Conservation (phyloP, 2,888 invertebrate genomes). For the Caprella mutica region DNA sequence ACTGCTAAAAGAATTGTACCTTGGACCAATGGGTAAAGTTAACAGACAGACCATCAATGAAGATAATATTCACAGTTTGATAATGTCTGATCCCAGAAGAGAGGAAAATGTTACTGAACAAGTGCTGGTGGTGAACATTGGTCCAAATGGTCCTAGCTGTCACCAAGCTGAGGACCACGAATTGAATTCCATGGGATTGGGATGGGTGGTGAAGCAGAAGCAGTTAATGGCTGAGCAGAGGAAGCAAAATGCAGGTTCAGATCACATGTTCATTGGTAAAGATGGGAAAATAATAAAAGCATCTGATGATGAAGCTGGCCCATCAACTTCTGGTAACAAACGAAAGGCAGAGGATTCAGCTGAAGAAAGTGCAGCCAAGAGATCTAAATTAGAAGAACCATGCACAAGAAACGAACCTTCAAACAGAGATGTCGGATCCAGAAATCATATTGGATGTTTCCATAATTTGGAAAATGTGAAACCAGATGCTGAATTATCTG, state of each 20-base stretch:
- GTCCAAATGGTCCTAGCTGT: conserved; percentile 32
- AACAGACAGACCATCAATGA: conserved; percentile 13
- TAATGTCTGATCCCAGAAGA: conserved; percentile 28
- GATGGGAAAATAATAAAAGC: conserved; percentile 6
- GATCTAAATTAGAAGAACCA: background rate
- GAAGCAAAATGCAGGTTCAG: conserved; percentile 20
- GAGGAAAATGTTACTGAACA: conserved; percentile 25
- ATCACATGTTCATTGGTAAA: conserved; percentile 14
- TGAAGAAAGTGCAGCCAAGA: background rate
- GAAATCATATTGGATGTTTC: background rate
- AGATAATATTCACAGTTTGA: conserved; percentile 14
- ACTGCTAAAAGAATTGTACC: conserved; percentile 20
- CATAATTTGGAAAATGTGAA: background rate
- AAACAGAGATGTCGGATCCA: too few species aligned
- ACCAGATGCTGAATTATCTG: conserved; percentile 25
- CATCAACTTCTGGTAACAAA: background rate
- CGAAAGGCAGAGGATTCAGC: background rate
- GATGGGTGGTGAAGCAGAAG: conserved; percentile 32
- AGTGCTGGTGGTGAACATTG: conserved; percentile 32
- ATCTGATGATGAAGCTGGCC: conserved; percentile 3
- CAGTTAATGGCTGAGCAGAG: conserved; percentile 10
- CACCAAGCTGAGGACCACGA: conserved; percentile 29
- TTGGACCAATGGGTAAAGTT: conserved; percentile 30
- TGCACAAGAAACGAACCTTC: background rate
- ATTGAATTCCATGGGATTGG: conserved; percentile 28